A percentile compares a stretch with the other conserved stretches of the same genome.
Conservation (phyloP, 2,888 invertebrate species). For the Tortricodes alternella region DNA sequence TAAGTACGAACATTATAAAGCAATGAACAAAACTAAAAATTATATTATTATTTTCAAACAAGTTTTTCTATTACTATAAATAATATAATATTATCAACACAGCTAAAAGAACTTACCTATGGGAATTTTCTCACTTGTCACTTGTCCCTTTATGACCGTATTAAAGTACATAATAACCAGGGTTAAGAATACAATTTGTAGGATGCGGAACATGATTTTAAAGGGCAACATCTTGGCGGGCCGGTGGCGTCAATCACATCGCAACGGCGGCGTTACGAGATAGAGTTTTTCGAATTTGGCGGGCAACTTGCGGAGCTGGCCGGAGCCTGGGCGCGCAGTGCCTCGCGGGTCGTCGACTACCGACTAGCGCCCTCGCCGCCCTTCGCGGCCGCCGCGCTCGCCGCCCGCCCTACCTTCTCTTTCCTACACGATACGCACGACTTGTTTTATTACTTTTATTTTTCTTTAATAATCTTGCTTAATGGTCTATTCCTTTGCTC, state of each 20-base stretch:
- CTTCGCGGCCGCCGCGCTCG: slow-evolving; percentile 23
- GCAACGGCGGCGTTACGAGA: not conserved
- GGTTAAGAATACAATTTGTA: slow-evolving; percentile 51
- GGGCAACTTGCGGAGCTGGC: slow-evolving; percentile 4
- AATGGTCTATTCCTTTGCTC: slow-evolving; percentile 70
- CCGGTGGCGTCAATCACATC: slow-evolving; percentile 18
- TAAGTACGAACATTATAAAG: too few relatives aligned
- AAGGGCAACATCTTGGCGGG: slow-evolving; percentile 45
- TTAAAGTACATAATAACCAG: slow-evolving; percentile 52
- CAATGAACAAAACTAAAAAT: too few relatives aligned
- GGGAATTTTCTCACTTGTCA: slow-evolving; percentile 49
- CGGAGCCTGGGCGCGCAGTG: slow-evolving; percentile 1
- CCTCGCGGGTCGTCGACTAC: slow-evolving; percentile 20
- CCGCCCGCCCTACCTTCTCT: slow-evolving; percentile 32
- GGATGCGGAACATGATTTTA: slow-evolving; percentile 47
- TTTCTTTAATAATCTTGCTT: slow-evolving; percentile 77
- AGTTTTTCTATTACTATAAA: too few relatives aligned
- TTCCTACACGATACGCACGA: slow-evolving; percentile 49
- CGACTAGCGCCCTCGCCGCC: slow-evolving; percentile 29
- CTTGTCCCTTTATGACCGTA: slow-evolving; percentile 43
- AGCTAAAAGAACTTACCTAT: slow-evolving; percentile 57
- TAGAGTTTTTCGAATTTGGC: slow-evolving; percentile 10
- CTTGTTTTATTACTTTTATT: slow-evolving; percentile 77
- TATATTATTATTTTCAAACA: too few relatives aligned
- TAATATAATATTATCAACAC: too few relatives aligned